Base-by-base conservation (phyloP, 1,140 invertebrate species). In the Andricus grossulariae region DNA sequence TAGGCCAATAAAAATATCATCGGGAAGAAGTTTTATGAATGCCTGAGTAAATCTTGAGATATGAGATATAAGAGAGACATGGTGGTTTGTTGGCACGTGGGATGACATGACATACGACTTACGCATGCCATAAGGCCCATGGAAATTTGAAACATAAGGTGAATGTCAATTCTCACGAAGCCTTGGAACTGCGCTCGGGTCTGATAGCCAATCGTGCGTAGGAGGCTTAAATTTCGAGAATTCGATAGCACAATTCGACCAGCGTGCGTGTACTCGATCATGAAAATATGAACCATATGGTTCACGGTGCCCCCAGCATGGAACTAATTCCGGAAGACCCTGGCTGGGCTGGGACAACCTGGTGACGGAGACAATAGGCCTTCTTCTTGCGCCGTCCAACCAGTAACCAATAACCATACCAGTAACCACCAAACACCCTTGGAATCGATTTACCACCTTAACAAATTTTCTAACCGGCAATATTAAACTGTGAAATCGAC, bases 241-340 rank as follows among this genome's bases (percentile, higher is more conserved):
- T 80, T 86, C 84, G 88, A 89, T 90, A 89, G 85, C 74, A 85
- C 81, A 77, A 84, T 82, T 80, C 74, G 75, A 76, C 75, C 57
- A 78, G 76, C 79, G 83, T 82, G 80, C 75, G 79, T 78, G 82
- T 80, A 76, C 77, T 66, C 79, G 79, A 75, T 76, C 79, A 77
- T 80, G 77, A 80, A 73, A 74, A 77, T 82, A 76, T 74, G 79
- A 73, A 84, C 86, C 90, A 90, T 90, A 90, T 91, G 89, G 89
- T 79, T 83, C 83, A 81, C 85, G 81, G 88, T 88, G 87, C 86
- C 90, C 89, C 89, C 88, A 88, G 83, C 87, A 88, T 90, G 89
- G 83, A 90, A 91, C 82, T 89, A 90, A 91, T 89, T 80, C 81
- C 84, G 85, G 87, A 88, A 87, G 84, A 88, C 83, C 82, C 79